These are phyloP conservation scores for Thaleichthys pacificus DNA, from an alignment of 2,797 vertebrate genomes.

Conservation along the genomic window DNA sequence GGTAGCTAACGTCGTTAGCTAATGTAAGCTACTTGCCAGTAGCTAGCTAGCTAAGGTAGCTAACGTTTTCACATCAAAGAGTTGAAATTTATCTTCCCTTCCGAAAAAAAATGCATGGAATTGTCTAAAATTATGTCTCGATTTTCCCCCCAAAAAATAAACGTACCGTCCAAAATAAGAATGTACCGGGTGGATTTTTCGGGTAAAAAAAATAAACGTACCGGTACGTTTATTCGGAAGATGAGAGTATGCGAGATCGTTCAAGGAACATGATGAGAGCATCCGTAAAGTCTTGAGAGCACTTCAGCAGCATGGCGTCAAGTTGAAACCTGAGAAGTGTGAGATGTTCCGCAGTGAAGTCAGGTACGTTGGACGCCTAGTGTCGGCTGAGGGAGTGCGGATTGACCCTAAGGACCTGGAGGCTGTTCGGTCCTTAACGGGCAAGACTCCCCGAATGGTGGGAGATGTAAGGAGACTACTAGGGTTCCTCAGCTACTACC, in stretches of 20 bases:
- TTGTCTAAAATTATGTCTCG: too few relatives aligned
- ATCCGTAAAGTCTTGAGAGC: background rate
- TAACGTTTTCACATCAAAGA: too few relatives aligned
- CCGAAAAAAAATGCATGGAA: too few relatives aligned
- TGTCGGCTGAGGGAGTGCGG: background rate
- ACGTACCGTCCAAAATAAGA: too few relatives aligned
- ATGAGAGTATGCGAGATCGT: background rate
- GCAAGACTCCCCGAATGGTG: constrained; percentile 11
- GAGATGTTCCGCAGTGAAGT: constrained; percentile 15
- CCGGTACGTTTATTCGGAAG: too few relatives aligned
- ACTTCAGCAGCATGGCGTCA: background rate
- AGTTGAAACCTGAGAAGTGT: constrained; percentile 15
- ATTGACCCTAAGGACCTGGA: constrained; percentile 18
- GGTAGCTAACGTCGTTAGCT: too few relatives aligned
- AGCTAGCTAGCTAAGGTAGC: too few relatives aligned
- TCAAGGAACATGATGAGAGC: constrained; percentile 14
- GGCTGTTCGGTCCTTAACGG: constrained; percentile 1
- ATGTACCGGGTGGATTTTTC: too few relatives aligned
- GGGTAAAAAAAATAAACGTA: too few relatives aligned
- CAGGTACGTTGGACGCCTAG: background rate
- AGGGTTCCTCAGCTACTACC: constrained; percentile 18
- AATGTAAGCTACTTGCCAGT: too few relatives aligned
- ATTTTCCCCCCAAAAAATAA: too few relatives aligned
- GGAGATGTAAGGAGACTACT: constrained; percentile 15
- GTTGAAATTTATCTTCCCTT: too few relatives aligned